Base-by-base conservation (phyloP, 2,113 vertebrate species). In the Geothlypis trichas region DNA sequence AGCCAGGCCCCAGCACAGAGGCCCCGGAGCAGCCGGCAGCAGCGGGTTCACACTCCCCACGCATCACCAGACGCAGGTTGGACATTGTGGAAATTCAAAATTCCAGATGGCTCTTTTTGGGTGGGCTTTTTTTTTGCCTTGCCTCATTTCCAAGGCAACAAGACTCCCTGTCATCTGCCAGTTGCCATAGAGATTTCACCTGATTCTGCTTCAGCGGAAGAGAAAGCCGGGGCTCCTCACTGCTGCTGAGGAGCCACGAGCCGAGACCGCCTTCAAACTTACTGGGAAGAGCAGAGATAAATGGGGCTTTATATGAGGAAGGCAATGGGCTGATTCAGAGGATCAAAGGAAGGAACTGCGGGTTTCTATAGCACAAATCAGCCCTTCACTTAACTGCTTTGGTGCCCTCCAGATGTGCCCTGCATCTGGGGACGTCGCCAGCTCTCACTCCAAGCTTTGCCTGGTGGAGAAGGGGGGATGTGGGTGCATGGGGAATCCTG, bases 161-260 rank as follows among this genome's bases (percentile, higher is more conserved):
- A 81, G 72, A 96, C 96, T 97, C 95, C 37, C 93, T 95, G 96
- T 97, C 98, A 97, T 97, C 97, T 95, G 93, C 93, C 59, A 55
- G 98, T 98, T 98, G 96, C 98, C 97, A 98, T 98, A 97, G 97
- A 52, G 94, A 98, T 97, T 97, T 95, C 86, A 97, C 97, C 97
- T 97, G 97, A 97, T 96, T 97, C 95, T 81, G 82, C 10, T 68
- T 97, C 95, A 95, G 80, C 75, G 57, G 94, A 94, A 96, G 92
- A 96, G 93, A 94, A 97, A 95, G 95, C 91, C 10, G 3, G 73
- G 73, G 93, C 73, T 16, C 46, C 84, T 83, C 23, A 0, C 63
- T 78, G 92, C 96, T 90, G 89, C 92, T 0, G 59, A 67, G 80
- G 84, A 95, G 90, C 90, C 91, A 75, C 42, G 37, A 93, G 96